Evolutionary conservation across 2,888 invertebrate genomes (phyloP), one percentile per base, ranked within the genome.

Genomic region (Drosophila demipolita): DNA sequence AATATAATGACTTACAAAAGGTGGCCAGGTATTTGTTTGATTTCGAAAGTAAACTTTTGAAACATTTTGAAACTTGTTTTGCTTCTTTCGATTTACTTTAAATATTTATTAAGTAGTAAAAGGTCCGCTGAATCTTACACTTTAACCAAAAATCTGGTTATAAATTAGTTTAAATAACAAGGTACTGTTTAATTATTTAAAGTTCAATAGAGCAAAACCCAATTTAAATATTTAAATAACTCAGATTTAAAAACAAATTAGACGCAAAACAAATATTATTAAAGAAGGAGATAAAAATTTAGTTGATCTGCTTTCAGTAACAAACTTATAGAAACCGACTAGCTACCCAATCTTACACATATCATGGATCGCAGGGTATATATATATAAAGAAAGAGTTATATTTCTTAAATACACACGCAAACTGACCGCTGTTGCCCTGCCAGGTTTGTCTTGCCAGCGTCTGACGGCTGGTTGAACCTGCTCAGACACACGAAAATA

Each of bases 401-500:
- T 48, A 20, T 50, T 45, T 23, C 23, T 23, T 15, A 15, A 45
- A 8, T 15, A 4, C 23, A 26, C 45, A 50, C 12, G 48, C 35
- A 60, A 60, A 50, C 26, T 12, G 26, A 8, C 53, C 33, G 26
- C 33, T 29, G 38, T 49, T 48, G 40, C 42, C 57, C 38, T 54
- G 45, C 33, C 52, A 17, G 32, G 42, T 42, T 57, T n/a, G n/a
- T n/a, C n/a, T 55, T 29, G 23, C n/a, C n/a, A n/a, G 23, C 26
- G 4, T 29, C 36, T 54, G 50, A 42, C 65, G 42, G 33, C 35
- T 38, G 73, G 58, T 48, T 77, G 50, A 66, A 86, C 83, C 76
- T 79, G 83, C 63, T 35, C 20, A 40, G 32, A n/a, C 79, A 52
- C 85, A 84, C 87, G 87, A 87, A 75, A 1, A 61, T 38, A 29